Conservation (phyloP, 1,140 invertebrate genomes). For the Homalodisca vitripennis region DNA sequence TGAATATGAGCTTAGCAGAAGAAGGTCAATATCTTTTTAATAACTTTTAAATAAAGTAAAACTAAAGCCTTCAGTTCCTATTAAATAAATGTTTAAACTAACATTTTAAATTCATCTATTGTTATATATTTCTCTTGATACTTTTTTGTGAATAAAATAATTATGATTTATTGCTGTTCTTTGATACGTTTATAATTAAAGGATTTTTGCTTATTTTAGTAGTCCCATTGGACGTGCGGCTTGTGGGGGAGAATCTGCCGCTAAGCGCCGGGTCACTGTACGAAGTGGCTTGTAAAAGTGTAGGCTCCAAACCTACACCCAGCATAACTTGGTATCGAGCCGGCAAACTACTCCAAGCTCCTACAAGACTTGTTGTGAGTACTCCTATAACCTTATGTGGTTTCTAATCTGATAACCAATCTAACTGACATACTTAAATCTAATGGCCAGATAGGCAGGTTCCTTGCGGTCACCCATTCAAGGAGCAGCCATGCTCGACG, state of each 20-base stretch:
- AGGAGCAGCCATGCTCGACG: too few species aligned
- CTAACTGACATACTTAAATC: too few species aligned
- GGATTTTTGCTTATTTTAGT: conserved; percentile 32
- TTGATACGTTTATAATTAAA: background rate
- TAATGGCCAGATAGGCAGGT: too few species aligned
- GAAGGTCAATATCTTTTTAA: too few species aligned
- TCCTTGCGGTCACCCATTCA: too few species aligned
- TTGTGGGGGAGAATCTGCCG: conserved; percentile 33
- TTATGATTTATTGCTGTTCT: background rate
- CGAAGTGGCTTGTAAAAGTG: conserved; percentile 75
- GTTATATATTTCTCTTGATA: background rate
- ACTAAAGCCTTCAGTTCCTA: too few species aligned
- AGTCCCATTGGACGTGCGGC: conserved; percentile 33
- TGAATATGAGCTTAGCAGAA: too few species aligned
- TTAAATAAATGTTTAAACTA: too few species aligned
- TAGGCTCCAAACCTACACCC: conserved; percentile 78
- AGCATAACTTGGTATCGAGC: conserved; percentile 69
- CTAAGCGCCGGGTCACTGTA: conserved; percentile 60
- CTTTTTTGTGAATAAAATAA: background rate
- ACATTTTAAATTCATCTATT: background rate
- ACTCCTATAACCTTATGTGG: too few species aligned
- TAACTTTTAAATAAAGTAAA: too few species aligned
- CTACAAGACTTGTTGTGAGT: conserved; percentile 33
- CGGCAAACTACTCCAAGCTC: conserved; percentile 28
- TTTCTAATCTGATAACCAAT: too few species aligned